A percentile compares a stretch with the other conserved stretches of the same genome.
Conservation (phyloP, 2,797 vertebrate genomes). For the Muscicapa comitata region DNA sequence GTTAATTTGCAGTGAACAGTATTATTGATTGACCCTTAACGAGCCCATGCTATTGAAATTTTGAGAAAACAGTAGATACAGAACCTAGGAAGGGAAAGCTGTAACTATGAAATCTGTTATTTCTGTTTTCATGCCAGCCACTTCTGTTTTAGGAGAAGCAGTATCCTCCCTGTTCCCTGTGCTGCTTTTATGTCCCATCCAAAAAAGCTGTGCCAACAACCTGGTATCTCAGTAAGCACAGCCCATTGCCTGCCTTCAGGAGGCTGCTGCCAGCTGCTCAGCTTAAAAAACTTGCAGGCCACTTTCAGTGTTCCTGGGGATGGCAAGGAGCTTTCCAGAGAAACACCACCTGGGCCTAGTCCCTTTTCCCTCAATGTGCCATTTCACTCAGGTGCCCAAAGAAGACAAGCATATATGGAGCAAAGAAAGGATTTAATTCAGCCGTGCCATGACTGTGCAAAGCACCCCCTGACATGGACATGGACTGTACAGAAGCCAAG, state of each 20-base stretch:
- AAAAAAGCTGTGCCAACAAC: background rate
- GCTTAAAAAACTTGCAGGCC: background rate
- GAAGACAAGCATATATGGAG: background rate
- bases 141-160: background rate
- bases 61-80: background rate
- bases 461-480: background rate
- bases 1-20: background rate
- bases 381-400: background rate
- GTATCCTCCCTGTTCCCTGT: background rate
- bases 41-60: background rate
- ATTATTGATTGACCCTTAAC: background rate
- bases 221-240: background rate
- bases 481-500: background rate
- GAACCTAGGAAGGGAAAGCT: background rate
- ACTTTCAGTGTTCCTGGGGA: background rate
- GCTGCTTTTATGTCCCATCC: background rate
- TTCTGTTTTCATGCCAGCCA: background rate
- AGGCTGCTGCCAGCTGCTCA: constrained; percentile 7
- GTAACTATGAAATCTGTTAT: background rate
- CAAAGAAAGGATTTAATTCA: background rate
- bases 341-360: background rate
- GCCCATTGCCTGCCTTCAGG: background rate
- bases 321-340: background rate
- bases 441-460: background rate
- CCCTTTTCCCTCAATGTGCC: background rate